phyloP scores from a whole-genome alignment of 2,113 vertebrate species.

The Carassius carassius region DNA sequence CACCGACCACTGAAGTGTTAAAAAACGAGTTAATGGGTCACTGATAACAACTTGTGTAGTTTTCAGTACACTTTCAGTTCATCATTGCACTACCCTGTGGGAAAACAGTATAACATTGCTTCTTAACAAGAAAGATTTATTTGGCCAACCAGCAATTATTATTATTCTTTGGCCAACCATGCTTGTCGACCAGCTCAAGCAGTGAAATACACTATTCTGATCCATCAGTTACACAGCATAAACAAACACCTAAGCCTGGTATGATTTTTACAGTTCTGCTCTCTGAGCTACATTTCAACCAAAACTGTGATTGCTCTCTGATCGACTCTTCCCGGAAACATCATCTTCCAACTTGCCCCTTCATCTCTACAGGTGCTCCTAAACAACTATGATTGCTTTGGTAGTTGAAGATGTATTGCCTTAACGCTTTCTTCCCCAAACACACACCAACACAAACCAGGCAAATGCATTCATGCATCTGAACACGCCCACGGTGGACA shows the following conservation, averaged over 20 bases:
- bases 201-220: not conserved
- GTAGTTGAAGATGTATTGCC: not conserved
- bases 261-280: not conserved
- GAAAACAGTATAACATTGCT: not conserved
- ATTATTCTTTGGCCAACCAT: too few relatives aligned
- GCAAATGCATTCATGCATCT: not conserved
- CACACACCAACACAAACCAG: conserved; percentile 7
- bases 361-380: conserved; percentile 5
- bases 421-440: conserved; percentile 11
- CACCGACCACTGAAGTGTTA: not conserved
- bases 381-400: not conserved
- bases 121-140: not conserved
- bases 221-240: not conserved
- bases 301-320: not conserved
- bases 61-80: not conserved
- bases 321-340: not conserved
- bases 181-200: not conserved
- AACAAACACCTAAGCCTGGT: not conserved
- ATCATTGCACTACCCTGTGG: too few relatives aligned
- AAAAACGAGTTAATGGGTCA: not conserved
- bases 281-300: not conserved
- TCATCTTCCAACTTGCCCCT: not conserved
- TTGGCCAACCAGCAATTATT: not conserved
- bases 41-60: not conserved
- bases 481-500: conserved; percentile 30